phyloP scores from a whole-genome alignment of 2,888 invertebrate genomes.

The Archips crataeganus region DNA sequence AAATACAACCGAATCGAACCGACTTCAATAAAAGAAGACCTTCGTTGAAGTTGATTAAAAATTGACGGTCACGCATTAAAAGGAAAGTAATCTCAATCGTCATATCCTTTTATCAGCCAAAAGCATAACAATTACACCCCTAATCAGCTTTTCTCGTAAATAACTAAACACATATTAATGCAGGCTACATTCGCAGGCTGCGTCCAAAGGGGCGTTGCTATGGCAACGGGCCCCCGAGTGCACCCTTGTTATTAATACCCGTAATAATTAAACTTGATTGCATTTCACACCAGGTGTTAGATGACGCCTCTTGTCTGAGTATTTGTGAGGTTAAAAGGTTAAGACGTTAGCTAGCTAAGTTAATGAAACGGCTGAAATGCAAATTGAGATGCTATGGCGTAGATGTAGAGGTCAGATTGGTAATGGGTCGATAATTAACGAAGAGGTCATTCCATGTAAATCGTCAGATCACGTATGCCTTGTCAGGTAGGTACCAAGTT shows the following conservation, averaged over 20 bases:
- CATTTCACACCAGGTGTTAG: slow-evolving; percentile 85
- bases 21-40: too few relatives aligned
- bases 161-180: slow-evolving; percentile 76
- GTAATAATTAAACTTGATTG: slow-evolving; percentile 86
- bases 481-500: too few relatives aligned
- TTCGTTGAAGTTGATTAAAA: too few relatives aligned
- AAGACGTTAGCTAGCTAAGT: slow-evolving; percentile 16
- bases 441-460: neutral
- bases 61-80: neutral
- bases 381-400: neutral
- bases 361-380: slow-evolving; percentile 4
- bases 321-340: slow-evolving; percentile 52
- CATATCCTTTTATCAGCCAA: slow-evolving; percentile 19
- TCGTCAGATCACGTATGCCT: neutral
- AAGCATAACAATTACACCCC: slow-evolving; percentile 70
- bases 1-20: too few relatives aligned
- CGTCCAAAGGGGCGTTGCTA: slow-evolving; percentile 78
- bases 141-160: slow-evolving; percentile 81
- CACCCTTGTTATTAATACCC: slow-evolving; percentile 86
- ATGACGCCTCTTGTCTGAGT: slow-evolving; percentile 75
- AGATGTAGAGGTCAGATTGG: neutral
- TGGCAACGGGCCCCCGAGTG: slow-evolving; percentile 77
- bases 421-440: neutral
- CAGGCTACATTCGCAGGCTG: slow-evolving; percentile 73
- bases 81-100: neutral